A percentile compares a stretch with the other conserved stretches of the same genome.
These are phyloP conservation scores for Serranus cabrilla DNA, from an alignment of 2,797 vertebrate species.

Conservation along the genomic window DNA sequence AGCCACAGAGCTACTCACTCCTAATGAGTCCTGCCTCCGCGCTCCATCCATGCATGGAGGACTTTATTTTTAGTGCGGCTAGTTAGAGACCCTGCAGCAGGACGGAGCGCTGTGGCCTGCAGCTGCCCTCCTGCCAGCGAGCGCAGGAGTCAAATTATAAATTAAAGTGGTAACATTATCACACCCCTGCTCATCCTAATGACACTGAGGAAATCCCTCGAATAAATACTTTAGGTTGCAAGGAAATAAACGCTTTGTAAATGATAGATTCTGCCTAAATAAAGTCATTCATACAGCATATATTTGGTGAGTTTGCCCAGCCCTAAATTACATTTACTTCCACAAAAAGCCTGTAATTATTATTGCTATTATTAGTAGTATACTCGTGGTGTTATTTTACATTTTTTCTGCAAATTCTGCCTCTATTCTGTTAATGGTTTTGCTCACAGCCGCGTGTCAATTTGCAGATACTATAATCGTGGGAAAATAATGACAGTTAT, in stretches of 20 bases:
- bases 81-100: slow-evolving; percentile 86
- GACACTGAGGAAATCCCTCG: slow-evolving; percentile 24
- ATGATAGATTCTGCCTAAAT: slow-evolving; percentile 22
- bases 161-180: slow-evolving; percentile 70
- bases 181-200: slow-evolving; percentile 51
- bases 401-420: slow-evolving; percentile 64
- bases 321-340: slow-evolving; percentile 22
- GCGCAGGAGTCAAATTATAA: slow-evolving; percentile 64
- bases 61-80: slow-evolving; percentile 88
- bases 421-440: slow-evolving; percentile 76
- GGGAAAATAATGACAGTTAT: slow-evolving; percentile 89
- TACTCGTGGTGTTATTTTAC: slow-evolving; percentile 68
- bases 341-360: slow-evolving; percentile 46
- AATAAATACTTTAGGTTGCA: slow-evolving; percentile 20
- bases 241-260: slow-evolving; percentile 22
- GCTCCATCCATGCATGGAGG: slow-evolving; percentile 74
- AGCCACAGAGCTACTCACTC: slow-evolving; percentile 80
- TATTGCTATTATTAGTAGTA: slow-evolving; percentile 59
- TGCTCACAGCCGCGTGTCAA: slow-evolving; percentile 75
- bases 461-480: slow-evolving; percentile 87
- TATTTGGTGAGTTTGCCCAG: slow-evolving; percentile 5
- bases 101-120: slow-evolving; percentile 49
- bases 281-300: slow-evolving; percentile 37
- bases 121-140: slow-evolving; percentile 57
- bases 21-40: slow-evolving; percentile 80